A percentile compares a stretch with the other conserved stretches of the same genome.
phyloP scores from a whole-genome alignment of 2,113 vertebrate species.

The Catharus bicknelli region DNA sequence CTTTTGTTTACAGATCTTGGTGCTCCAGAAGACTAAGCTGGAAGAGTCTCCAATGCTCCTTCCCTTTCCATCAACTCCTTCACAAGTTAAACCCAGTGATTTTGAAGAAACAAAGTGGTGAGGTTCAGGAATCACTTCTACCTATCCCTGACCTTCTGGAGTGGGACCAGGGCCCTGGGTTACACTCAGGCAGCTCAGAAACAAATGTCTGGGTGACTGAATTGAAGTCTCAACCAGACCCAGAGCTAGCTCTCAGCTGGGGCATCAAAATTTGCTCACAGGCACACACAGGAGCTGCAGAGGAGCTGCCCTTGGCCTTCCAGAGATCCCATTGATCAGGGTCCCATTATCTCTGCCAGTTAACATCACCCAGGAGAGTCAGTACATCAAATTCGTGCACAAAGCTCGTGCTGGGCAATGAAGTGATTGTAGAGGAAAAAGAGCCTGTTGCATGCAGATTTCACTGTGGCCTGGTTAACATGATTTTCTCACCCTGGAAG shows the following conservation, averaged over 20 bases:
- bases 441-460: rapidly evolving
- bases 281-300: rapidly evolving
- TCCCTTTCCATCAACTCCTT: not conserved
- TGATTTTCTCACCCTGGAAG: not conserved
- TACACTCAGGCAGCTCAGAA: not conserved
- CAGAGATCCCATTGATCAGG: not conserved
- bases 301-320: not conserved
- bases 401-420: not conserved
- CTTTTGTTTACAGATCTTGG: not conserved
- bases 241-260: not conserved
- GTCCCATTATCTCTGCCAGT: not conserved
- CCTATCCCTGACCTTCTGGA: not conserved
- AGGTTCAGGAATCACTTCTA: not conserved
- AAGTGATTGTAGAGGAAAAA: not conserved
- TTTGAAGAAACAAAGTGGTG: not conserved
- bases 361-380: not conserved
- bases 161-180: rapidly evolving
- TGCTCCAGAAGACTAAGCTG: not conserved
- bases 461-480: not conserved
- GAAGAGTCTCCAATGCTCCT: not conserved
- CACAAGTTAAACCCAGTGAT: not conserved
- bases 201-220: not conserved
- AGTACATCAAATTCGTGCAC: not conserved
- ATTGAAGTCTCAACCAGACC: not conserved
- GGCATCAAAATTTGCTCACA: not conserved